phyloP scores from a whole-genome alignment of 2,888 invertebrate species.

The Odontocerum albicorne region DNA sequence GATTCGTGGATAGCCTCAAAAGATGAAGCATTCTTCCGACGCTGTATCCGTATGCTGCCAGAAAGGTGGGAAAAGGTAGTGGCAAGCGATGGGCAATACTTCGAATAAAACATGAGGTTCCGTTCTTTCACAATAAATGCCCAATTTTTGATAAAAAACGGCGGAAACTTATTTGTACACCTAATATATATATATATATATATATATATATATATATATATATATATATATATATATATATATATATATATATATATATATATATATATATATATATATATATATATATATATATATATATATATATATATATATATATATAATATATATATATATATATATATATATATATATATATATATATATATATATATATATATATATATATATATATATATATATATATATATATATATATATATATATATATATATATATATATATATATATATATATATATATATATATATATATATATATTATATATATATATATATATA shows the following conservation, averaged over 20 bases:
- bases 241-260: background rate
- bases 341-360: background rate
- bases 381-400: background rate
- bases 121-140: too few species aligned
- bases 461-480: background rate
- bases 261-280: background rate
- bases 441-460: background rate
- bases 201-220: background rate
- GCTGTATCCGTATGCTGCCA: too few species aligned
- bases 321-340: background rate
- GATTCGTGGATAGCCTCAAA: too few species aligned
- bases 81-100: too few species aligned
- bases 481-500: background rate
- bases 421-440: background rate
- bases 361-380: background rate
- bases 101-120: too few species aligned
- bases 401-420: background rate
- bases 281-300: background rate
- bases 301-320: background rate
- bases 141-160: too few species aligned
- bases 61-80: too few species aligned
- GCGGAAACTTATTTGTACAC: too few species aligned
- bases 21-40: too few species aligned
- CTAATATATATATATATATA: background rate
- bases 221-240: background rate